phyloP scores from a whole-genome alignment of 2,888 invertebrate genomes.

The Hirtodrosophila cameraria region DNA sequence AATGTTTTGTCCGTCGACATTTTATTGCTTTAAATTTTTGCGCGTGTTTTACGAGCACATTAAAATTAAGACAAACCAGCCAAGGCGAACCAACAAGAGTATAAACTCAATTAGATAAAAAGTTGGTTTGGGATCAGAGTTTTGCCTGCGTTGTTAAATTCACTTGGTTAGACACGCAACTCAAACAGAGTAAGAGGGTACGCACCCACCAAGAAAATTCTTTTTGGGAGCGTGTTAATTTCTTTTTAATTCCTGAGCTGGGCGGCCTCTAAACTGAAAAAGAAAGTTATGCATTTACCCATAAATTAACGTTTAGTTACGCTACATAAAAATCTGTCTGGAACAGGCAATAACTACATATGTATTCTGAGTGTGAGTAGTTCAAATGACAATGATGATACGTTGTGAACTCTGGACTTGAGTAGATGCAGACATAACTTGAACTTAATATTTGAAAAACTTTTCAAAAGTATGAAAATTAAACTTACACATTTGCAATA shows the following conservation, averaged over 20 bases:
- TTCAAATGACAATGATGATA: slow-evolving; percentile 4
- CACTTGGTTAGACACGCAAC: slow-evolving; percentile 66
- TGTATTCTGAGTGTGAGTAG: neutral
- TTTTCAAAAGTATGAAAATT: no score
- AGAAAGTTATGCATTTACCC: slow-evolving; percentile 49
- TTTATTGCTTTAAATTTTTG: slow-evolving; percentile 74
- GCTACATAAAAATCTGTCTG: slow-evolving; percentile 73
- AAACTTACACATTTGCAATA: no score
- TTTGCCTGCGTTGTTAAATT: slow-evolving; percentile 54
- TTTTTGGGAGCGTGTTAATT: slow-evolving; percentile 72
- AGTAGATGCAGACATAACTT: neutral
- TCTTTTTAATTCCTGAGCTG: slow-evolving; percentile 68
- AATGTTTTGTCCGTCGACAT: slow-evolving; percentile 57
- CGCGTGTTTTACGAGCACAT: slow-evolving; percentile 75
- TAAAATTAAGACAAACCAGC: slow-evolving; percentile 71
- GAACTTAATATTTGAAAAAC: neutral
- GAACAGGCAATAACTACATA: slow-evolving; percentile 18
- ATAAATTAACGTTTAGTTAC: slow-evolving; percentile 77
- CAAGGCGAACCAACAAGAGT: slow-evolving; percentile 26
- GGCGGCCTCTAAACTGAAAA: slow-evolving; percentile 39
- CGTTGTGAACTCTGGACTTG: neutral
- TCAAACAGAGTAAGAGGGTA: neutral
- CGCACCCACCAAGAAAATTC: slow-evolving; percentile 32
- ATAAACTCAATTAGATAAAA: slow-evolving; percentile 74
- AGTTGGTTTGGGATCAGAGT: slow-evolving; percentile 23